Conservation (phyloP, 2,888 invertebrate species). For the Pseudoips prasinana region DNA sequence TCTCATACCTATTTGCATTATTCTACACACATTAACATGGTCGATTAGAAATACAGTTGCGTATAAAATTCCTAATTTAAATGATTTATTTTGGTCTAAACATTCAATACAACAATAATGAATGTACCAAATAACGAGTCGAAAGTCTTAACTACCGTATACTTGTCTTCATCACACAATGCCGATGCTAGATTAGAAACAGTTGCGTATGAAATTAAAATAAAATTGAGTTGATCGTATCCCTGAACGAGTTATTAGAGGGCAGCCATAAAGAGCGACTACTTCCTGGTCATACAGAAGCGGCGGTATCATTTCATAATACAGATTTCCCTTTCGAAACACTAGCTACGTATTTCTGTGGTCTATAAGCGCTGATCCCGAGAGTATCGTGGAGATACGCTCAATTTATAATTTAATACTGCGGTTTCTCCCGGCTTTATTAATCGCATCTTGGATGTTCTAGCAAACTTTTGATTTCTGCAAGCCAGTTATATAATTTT, state of each 20-base stretch:
- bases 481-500: slow-evolving; percentile 26
- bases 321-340: slow-evolving; percentile 71
- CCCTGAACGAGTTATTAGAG: slow-evolving; percentile 57
- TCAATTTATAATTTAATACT: slow-evolving; percentile 43
- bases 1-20: no score
- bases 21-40: no score
- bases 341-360: slow-evolving; percentile 33
- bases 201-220: slow-evolving; percentile 45
- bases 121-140: no score
- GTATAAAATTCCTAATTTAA: no score
- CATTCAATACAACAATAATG: no score
- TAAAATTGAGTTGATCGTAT: slow-evolving; percentile 49
- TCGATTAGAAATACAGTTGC: no score
- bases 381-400: slow-evolving; percentile 39
- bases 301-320: slow-evolving; percentile 68
- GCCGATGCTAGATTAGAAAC: slow-evolving; percentile 4
- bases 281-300: slow-evolving; percentile 64
- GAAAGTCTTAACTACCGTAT: no score
- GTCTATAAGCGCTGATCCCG: slow-evolving; percentile 36
- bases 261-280: slow-evolving; percentile 49
- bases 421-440: slow-evolving; percentile 4
- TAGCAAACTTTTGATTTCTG: slow-evolving; percentile 34
- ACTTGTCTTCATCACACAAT: no score
- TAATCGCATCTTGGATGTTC: slow-evolving; percentile 2
- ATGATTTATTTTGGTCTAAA: no score